Conservation (phyloP, 2,888 invertebrate species). For the Chydorus sphaericus region DNA sequence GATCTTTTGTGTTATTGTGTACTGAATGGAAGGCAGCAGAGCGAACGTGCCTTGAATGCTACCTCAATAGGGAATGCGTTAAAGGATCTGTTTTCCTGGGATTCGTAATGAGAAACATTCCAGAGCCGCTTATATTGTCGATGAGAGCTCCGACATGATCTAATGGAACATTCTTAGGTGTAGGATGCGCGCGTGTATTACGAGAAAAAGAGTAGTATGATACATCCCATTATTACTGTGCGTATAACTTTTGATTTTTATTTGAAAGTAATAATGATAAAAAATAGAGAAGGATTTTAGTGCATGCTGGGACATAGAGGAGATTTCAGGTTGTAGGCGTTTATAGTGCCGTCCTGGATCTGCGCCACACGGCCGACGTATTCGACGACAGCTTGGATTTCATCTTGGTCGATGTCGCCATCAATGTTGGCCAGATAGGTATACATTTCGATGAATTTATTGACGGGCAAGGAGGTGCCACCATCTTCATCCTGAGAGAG, state of each 20-base stretch:
- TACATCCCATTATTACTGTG: too few relatives aligned
- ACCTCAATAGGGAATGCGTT: too few relatives aligned
- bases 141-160: not conserved
- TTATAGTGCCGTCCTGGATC: slow-evolving; percentile 11
- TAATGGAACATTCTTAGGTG: too few relatives aligned
- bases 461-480: slow-evolving; percentile 51
- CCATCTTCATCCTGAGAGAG: slow-evolving; percentile 45
- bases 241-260: not conserved
- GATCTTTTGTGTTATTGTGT: too few relatives aligned
- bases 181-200: too few relatives aligned
- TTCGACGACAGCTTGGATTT: slow-evolving; percentile 5
- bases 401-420: slow-evolving; percentile 13
- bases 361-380: slow-evolving; percentile 12
- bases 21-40: too few relatives aligned
- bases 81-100: too few relatives aligned
- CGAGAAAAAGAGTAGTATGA: too few relatives aligned
- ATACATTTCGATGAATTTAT: slow-evolving; percentile 39
- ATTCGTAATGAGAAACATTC: not conserved
- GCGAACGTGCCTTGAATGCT: too few relatives aligned
- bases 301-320: slow-evolving; percentile 14
- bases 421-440: slow-evolving; percentile 25
- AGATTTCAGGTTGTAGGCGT: slow-evolving; percentile 13
- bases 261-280: not conserved
- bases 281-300: not conserved
- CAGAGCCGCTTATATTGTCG: not conserved